Evolutionary conservation across 2,797 vertebrate species (phyloP), one percentile per base, ranked within the genome.

Genomic region (Melanotaenia maccullochi): DNA sequence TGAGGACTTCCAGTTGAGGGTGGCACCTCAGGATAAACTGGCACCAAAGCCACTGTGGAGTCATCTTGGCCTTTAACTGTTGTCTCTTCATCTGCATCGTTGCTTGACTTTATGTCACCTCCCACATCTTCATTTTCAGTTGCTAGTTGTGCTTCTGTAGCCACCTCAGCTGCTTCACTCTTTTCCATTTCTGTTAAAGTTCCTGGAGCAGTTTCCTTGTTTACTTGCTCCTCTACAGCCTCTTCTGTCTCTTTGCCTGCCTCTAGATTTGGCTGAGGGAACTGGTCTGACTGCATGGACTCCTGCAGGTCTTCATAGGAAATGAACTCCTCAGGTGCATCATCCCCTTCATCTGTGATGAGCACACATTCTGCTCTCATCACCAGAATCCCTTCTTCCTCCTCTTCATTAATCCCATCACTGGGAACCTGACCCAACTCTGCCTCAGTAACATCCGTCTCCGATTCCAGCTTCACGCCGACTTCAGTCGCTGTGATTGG

Each of bases 331-430:
- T 85, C 82, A 3, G 82, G 52, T 4, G 24, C 35, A 64, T 94
- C 90, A 0, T 93, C 91, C 20, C 83, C 91, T 67, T 94, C 94
- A 5, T 94, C 94, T 35, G 85, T 90, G 81, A 94, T 86, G 58
- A 94, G 92, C 66, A 94, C 91, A 58, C 91, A 68, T 63, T 94
- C 92, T 13, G 94, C 94, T 65, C 92, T 82, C 64, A 93, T 95
- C 62, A 94, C 78, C 51, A 92, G 38, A 40, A 75, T 86, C n/a
- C 82, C 88, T 22, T 89, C 92, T 51, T 85, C 71, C 20, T 72
- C 68, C 20, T 79, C 75, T n/a, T 79, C 81, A 44, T 83, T 67
- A 59, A 56, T 18, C 44, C 9, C 52, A 49, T 65, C 36, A 55
- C 65, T 56, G 55, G 47, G 60, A 73, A 35, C 68, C n/a, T 57